Base-by-base conservation (phyloP, 1,140 invertebrate species). In the Agraylea sexmaculata region DNA sequence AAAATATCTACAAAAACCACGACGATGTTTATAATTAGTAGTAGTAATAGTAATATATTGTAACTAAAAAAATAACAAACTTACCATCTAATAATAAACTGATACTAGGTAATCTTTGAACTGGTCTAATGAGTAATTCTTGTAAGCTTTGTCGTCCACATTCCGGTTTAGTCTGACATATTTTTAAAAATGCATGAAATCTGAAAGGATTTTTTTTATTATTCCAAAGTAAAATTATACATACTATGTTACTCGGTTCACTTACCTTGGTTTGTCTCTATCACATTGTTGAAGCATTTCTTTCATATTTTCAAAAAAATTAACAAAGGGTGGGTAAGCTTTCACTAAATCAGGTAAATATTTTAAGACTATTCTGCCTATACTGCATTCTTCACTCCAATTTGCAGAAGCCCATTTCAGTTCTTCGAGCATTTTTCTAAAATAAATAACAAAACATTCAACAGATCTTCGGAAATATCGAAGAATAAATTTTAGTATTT, bases 171-270 rank as follows among this genome's bases (percentile, higher is more conserved):
- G 82, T 83, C 60, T 89, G 85, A 51, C 85, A 84, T 52, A 93
- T 88, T 71, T 95, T 96, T n/a, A 98, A 72, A 66, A 98, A 97
- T 50, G 92, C 92, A 65, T 96, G 88, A 71, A 99, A 99, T 58
- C 71, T 68, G 49, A 13, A 61, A 63, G 25, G 4, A n/a, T 28
- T 42, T 21, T 6, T n/a, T 6, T 25, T 25, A 25, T 7, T n/a
- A n/a, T n/a, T 30, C n/a, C 7, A 25, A 25, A n/a, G 7, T 6
- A 25, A 25, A 27, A 27, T 8, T 8, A 27, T 27, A 27, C 23
- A 27, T 8, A 27, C n/a, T 27, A n/a, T n/a, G n/a, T n/a, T n/a
- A n/a, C n/a, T n/a, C n/a, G n/a, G n/a, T n/a, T 2, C 13, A 40
- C 31, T 39, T n/a, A 67, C 58, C 88, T 73, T 16, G 90, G 88